These are phyloP conservation scores for Girardinichthys multiradiatus DNA, from an alignment of 2,113 vertebrate species.

Conservation along the genomic window DNA sequence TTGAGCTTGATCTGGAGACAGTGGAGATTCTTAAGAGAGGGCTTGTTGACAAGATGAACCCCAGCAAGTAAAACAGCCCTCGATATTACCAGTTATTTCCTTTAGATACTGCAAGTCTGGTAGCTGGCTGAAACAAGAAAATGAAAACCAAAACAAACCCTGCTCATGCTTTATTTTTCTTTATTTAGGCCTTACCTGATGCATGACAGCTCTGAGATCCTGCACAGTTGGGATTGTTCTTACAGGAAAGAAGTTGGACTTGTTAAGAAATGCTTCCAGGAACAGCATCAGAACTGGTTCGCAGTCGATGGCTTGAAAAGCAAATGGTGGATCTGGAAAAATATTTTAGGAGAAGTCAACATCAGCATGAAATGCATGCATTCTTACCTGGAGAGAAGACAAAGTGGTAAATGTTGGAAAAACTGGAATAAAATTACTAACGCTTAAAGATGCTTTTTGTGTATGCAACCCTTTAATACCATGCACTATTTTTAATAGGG, in stretches of 20 bases:
- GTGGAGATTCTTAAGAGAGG: constrained; percentile 89
- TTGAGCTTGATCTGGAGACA: constrained; percentile 86
- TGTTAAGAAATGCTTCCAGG: constrained; percentile 81
- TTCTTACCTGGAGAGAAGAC: constrained; percentile 85
- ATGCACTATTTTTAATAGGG: constrained; percentile 72
- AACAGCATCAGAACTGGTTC: constrained; percentile 89
- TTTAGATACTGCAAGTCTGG: neutral
- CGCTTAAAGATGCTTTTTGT: neutral
- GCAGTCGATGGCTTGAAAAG: constrained; percentile 82
- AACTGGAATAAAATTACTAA: neutral
- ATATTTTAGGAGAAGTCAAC: constrained; percentile 79
- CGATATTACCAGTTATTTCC: neutral
- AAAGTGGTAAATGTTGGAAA: constrained; percentile 78
- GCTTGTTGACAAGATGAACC: constrained; percentile 77
- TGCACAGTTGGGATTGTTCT: constrained; percentile 81
- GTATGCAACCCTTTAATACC: neutral
- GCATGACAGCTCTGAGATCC: constrained; percentile 86
- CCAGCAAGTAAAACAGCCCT: constrained; percentile 76
- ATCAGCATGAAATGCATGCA: constrained; percentile 82
- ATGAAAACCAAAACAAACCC: neutral
- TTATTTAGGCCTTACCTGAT: constrained; percentile 74
- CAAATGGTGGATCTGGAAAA: constrained; percentile 91
- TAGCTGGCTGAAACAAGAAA: neutral
- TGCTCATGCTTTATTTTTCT: neutral
- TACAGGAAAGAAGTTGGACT: constrained; percentile 80